Evolutionary conservation across 2,797 vertebrate species (phyloP).

Genomic region (Aeoliscus strigatus): DNA sequence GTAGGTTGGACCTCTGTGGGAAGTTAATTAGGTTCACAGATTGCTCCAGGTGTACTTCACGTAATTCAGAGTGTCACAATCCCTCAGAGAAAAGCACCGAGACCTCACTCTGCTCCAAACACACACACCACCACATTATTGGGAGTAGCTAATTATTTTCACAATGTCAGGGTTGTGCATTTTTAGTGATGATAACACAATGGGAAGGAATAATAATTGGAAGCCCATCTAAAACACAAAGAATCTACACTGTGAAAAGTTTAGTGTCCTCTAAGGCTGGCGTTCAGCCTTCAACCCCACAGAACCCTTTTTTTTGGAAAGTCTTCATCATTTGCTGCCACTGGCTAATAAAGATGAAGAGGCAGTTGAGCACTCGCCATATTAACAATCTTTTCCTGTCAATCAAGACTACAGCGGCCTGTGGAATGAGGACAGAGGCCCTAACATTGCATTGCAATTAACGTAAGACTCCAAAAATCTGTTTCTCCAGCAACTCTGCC

Average conservation of each 20-base stretch:
- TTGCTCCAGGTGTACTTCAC: constrained; percentile 84
- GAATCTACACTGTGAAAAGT: constrained; percentile 48
- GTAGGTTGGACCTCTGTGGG: constrained; percentile 71
- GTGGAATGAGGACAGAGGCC: too few species aligned
- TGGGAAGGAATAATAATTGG: constrained; percentile 75
- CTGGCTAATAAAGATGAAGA: constrained; percentile 11
- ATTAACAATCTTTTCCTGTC: constrained; percentile 24
- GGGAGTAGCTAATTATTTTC: too few species aligned
- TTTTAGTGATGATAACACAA: constrained; percentile 76
- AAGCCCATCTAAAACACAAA: constrained; percentile 65
- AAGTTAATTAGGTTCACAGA: constrained; percentile 92
- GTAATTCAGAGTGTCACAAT: constrained; percentile 89
- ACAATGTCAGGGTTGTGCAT: too few species aligned
- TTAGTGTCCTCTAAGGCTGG: constrained; percentile 37
- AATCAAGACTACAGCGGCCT: constrained; percentile 25
- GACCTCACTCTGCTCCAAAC: constrained; percentile 69
- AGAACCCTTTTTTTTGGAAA: too few species aligned
- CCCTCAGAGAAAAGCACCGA: constrained; percentile 59
- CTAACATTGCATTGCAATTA: constrained; percentile 26
- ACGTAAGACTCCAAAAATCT: constrained; percentile 22
- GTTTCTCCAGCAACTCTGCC: constrained; percentile 33
- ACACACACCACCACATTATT: too few species aligned
- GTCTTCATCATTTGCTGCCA: constrained; percentile 28
- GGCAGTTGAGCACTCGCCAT: constrained; percentile 2
- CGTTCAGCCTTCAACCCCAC: constrained; percentile 24